Conservation (phyloP, 2,888 invertebrate genomes). For the Phengaris alcon region DNA sequence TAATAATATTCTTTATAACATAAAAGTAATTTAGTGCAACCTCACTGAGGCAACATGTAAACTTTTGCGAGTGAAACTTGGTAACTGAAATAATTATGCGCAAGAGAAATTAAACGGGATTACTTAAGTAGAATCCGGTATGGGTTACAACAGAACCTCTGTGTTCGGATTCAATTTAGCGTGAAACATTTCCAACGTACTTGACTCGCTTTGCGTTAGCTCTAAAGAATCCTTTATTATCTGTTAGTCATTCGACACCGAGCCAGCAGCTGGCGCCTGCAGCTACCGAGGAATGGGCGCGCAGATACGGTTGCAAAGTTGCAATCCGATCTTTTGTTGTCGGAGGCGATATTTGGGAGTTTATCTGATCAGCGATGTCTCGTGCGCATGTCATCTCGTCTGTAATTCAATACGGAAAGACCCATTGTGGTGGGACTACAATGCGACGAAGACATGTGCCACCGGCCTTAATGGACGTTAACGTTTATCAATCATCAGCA, state of each 20-base stretch:
- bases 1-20: too few relatives aligned
- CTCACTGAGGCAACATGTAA: not conserved
- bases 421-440: slow-evolving; percentile 66
- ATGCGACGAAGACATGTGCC: slow-evolving; percentile 54
- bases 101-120: slow-evolving; percentile 53
- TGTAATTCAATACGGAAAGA: slow-evolving; percentile 40
- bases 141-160: slow-evolving; percentile 62
- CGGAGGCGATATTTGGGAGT: slow-evolving; percentile 64
- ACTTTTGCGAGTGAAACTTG: not conserved
- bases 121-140: slow-evolving; percentile 57
- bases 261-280: slow-evolving; percentile 70
- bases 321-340: slow-evolving; percentile 74
- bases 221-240: slow-evolving; percentile 69
- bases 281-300: slow-evolving; percentile 69
- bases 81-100: slow-evolving; percentile 22
- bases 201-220: slow-evolving; percentile 61
- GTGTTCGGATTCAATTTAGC: slow-evolving; percentile 72
- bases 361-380: slow-evolving; percentile 67
- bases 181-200: slow-evolving; percentile 65
- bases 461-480: slow-evolving; percentile 44
- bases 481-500: slow-evolving; percentile 28
- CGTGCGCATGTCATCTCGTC: slow-evolving; percentile 66
- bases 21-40: not conserved
- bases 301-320: slow-evolving; percentile 57
- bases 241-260: slow-evolving; percentile 64